Evolutionary conservation across 1,140 invertebrate species (phyloP).

Genomic region (Proales similis): DNA sequence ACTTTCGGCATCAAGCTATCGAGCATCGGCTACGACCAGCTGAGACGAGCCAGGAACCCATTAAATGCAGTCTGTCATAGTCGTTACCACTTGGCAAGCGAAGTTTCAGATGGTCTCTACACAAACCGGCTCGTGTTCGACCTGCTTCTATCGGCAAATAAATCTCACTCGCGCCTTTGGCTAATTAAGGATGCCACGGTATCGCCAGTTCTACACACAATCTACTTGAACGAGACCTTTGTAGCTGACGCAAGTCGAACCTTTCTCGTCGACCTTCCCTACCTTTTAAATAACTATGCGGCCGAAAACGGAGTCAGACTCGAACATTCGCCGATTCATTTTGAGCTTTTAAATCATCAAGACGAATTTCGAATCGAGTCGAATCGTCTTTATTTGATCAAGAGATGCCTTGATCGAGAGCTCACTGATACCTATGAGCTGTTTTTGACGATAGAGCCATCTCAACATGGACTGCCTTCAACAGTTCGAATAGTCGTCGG

Average conservation of each 20-base stretch:
- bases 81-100: background rate
- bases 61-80: background rate
- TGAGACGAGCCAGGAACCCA: no score
- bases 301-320: conserved; percentile 11
- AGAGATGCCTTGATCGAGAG: conserved; percentile 4
- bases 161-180: background rate
- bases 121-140: background rate
- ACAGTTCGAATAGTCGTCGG: conserved; percentile 15
- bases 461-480: background rate
- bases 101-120: conserved; percentile 9
- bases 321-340: background rate
- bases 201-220: conserved; percentile 25
- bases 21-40: conserved; percentile 6
- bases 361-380: background rate
- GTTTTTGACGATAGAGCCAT: background rate
- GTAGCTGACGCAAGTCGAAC: no score
- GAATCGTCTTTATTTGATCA: background rate
- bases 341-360: conserved; percentile 2
- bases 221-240: background rate
- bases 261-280: no score
- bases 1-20: background rate
- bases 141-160: background rate
- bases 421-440: conserved; percentile 22
- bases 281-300: no score
- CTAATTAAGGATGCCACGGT: background rate